A percentile compares a stretch with the other conserved stretches of the same genome.
These are phyloP conservation scores for Paramormyrops kingsleyae DNA, from an alignment of 2,113 vertebrate species.

Conservation along the genomic window DNA sequence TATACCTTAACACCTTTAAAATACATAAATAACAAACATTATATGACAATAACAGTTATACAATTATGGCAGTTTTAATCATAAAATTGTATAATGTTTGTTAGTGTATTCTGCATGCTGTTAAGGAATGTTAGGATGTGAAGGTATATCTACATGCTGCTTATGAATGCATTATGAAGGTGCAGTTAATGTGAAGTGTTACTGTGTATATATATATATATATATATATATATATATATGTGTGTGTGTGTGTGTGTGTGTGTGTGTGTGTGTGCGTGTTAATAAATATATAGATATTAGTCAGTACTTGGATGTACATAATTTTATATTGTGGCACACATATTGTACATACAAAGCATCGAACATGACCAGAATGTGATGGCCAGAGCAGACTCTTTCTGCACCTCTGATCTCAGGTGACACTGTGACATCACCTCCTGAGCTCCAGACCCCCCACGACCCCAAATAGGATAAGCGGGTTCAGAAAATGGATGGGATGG, in stretches of 20 bases:
- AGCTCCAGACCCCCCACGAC: not conserved
- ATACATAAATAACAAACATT: not conserved
- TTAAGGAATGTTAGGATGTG: too few relatives aligned
- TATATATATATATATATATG: too few relatives aligned
- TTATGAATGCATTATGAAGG: not conserved
- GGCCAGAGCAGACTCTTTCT: not conserved
- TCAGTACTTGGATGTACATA: too few relatives aligned
- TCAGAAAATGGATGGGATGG: too few relatives aligned
- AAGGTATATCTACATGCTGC: too few relatives aligned
- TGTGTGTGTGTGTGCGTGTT: too few relatives aligned
- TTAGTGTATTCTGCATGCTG: too few relatives aligned
- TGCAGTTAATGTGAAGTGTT: not conserved
- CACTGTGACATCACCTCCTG: not conserved
- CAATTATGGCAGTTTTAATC: too few relatives aligned
- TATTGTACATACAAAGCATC: not conserved
- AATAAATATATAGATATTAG: too few relatives aligned
- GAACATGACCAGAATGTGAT: not conserved
- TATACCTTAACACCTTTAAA: not conserved
- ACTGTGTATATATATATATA: not conserved
- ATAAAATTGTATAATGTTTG: too few relatives aligned
- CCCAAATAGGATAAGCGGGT: too few relatives aligned
- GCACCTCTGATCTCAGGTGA: not conserved
- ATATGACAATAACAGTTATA: not conserved
- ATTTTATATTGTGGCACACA: not conserved
- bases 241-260: too few relatives aligned